Evolutionary conservation across 2,113 vertebrate genomes (phyloP).

Genomic region (Pelecanoides urinatrix): DNA sequence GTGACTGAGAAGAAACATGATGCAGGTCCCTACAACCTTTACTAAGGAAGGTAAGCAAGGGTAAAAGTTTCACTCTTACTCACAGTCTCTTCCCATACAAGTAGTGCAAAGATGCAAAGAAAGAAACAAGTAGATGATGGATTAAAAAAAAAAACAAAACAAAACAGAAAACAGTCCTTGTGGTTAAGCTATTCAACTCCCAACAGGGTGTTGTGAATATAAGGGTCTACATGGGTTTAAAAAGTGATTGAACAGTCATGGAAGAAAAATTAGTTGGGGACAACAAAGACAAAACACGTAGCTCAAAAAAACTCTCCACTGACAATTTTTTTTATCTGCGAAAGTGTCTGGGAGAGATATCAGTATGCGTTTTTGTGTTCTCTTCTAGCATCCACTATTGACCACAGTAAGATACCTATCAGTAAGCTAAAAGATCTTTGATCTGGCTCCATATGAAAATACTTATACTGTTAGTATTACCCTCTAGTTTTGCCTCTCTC

Average conservation of each 20-base stretch:
- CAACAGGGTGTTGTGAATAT: not conserved
- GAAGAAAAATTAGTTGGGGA: not conserved
- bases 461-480: not conserved
- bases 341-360: not conserved
- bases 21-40: not conserved
- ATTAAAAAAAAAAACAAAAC: not conserved
- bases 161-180: not conserved
- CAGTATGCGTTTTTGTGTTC: not conserved
- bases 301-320: not conserved
- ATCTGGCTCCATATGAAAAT: not conserved
- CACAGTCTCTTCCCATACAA: not conserved
- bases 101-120: not conserved
- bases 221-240: not conserved
- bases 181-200: not conserved
- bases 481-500: not conserved
- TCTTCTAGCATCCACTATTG: not conserved
- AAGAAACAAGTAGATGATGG: not conserved
- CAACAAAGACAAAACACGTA: not conserved
- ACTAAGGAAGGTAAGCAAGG: not conserved
- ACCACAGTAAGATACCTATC: not conserved
- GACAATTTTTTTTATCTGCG: not conserved
- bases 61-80: not conserved
- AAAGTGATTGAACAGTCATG: not conserved
- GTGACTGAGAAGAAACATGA: not conserved
- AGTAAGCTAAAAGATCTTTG: not conserved